phyloP scores from a whole-genome alignment of 1,140 invertebrate species.

The Euura lappo region DNA sequence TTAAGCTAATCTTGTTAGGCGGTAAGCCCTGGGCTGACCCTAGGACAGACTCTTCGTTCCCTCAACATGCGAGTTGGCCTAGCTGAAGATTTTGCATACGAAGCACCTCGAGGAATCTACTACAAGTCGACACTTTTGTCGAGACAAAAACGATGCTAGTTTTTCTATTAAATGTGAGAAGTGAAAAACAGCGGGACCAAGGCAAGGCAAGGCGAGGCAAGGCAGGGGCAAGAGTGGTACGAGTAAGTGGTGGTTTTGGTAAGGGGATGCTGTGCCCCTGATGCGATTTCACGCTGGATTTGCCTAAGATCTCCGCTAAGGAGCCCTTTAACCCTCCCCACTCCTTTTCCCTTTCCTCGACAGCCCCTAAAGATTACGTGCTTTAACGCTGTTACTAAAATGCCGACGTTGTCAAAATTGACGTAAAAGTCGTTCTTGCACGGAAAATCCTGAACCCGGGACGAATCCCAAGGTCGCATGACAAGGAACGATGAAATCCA shows the following conservation, averaged over 20 bases:
- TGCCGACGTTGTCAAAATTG: conserved; percentile 9
- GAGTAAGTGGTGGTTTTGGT: conserved; percentile 59
- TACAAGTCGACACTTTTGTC: too few species aligned
- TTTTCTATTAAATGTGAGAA: neutral
- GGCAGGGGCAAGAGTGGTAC: conserved; percentile 35
- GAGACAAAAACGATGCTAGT: too few species aligned
- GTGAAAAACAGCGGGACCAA: neutral
- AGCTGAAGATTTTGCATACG: neutral
- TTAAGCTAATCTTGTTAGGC: neutral
- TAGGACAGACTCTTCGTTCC: conserved; percentile 1
- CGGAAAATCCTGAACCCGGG: neutral
- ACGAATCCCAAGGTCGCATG: neutral
- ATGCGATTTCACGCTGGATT: conserved; percentile 63
- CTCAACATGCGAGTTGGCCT: neutral
- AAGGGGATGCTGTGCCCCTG: conserved; percentile 47
- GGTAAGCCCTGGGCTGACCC: neutral
- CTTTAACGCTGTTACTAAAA: conserved; percentile 8
- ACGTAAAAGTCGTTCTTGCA: too few species aligned
- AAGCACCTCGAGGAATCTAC: neutral
- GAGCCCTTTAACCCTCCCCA: conserved; percentile 53
- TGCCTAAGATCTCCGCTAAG: conserved; percentile 61
- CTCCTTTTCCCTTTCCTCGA: conserved; percentile 24
- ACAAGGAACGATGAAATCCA: too few species aligned
- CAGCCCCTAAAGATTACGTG: conserved; percentile 14
- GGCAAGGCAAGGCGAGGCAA: neutral